Evolutionary conservation across 2,888 invertebrate genomes (phyloP).

Genomic region (Agrotis segetum): DNA sequence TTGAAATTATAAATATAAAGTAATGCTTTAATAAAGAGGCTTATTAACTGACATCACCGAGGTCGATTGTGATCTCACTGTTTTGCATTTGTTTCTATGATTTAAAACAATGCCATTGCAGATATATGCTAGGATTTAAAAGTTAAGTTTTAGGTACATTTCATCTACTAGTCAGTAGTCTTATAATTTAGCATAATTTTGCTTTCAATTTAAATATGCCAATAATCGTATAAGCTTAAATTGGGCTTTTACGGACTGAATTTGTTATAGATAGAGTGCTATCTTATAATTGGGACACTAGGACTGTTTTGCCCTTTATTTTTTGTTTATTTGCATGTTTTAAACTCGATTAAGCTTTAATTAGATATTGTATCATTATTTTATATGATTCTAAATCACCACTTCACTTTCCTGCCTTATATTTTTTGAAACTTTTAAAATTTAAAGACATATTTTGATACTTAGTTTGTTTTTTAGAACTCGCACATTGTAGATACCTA

Average conservation of each 20-base stretch:
- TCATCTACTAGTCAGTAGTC: slow-evolving; percentile 85
- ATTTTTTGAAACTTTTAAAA: slow-evolving; percentile 46
- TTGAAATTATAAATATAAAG: slow-evolving; percentile 19
- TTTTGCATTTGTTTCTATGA: slow-evolving; percentile 54
- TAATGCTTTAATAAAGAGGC: slow-evolving; percentile 55
- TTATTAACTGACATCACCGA: slow-evolving; percentile 37
- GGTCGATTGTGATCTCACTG: slow-evolving; percentile 44
- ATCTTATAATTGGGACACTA: slow-evolving; percentile 44
- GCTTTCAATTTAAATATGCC: slow-evolving; percentile 46
- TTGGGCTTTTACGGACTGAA: slow-evolving; percentile 55
- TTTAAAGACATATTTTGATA: slow-evolving; percentile 47
- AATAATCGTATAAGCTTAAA: slow-evolving; percentile 47
- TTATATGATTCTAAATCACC: slow-evolving; percentile 39
- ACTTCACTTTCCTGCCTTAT: slow-evolving; percentile 48
- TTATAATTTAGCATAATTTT: slow-evolving; percentile 73
- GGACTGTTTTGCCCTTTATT: slow-evolving; percentile 24
- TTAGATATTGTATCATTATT: slow-evolving; percentile 61
- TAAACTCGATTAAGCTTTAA: slow-evolving; percentile 72
- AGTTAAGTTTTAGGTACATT: slow-evolving; percentile 77
- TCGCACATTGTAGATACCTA: slow-evolving; percentile 13
- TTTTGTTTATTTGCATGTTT: slow-evolving; percentile 54
- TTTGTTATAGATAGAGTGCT: slow-evolving; percentile 53
- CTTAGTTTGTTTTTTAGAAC: slow-evolving; percentile 22
- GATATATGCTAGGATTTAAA: slow-evolving; percentile 51
- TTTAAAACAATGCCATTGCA: slow-evolving; percentile 52